Percentiles rank a stretch among this genome's conserved stretches.
Evolutionary conservation across 2,888 invertebrate species (phyloP).

Genomic region (Phalangium opilio): DNA sequence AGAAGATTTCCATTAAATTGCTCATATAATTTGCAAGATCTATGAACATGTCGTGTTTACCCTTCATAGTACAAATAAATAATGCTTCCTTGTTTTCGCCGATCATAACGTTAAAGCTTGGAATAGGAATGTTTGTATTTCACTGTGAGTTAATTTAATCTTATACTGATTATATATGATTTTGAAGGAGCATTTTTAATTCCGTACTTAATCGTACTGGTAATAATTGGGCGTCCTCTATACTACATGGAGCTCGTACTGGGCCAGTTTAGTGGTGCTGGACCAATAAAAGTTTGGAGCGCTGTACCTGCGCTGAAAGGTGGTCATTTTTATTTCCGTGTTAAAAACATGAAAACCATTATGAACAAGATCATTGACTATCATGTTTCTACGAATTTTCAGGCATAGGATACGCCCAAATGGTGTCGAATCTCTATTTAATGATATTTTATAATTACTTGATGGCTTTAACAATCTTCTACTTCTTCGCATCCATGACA

Average conservation of each 20-base stretch:
- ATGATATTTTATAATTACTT: constrained; percentile 60
- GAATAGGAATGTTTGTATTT: too few relatives aligned
- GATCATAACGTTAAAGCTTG: too few relatives aligned
- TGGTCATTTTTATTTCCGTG: too few relatives aligned
- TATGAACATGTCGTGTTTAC: too few relatives aligned
- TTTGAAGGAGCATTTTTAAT: constrained; percentile 22
- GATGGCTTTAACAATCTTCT: constrained; percentile 55
- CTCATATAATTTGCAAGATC: not conserved
- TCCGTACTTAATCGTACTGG: constrained; percentile 46
- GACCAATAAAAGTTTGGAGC: constrained; percentile 63
- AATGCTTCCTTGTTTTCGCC: too few relatives aligned
- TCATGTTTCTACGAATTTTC: constrained; percentile 41
- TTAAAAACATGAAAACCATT: too few relatives aligned
- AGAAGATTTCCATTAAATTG: not conserved
- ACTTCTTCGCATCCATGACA: constrained; percentile 53
- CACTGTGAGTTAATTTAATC: too few relatives aligned
- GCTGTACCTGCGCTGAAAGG: constrained; percentile 66
- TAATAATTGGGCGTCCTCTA: constrained; percentile 55
- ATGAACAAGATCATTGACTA: too few relatives aligned
- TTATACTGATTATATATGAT: too few relatives aligned
- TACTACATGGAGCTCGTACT: constrained; percentile 61
- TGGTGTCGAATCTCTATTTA: constrained; percentile 39
- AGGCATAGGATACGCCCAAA: constrained; percentile 37
- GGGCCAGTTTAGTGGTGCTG: constrained; percentile 61
- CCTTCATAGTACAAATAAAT: too few relatives aligned